Evolutionary conservation across 2,888 invertebrate species (phyloP).

Genomic region (Hedya salicella): DNA sequence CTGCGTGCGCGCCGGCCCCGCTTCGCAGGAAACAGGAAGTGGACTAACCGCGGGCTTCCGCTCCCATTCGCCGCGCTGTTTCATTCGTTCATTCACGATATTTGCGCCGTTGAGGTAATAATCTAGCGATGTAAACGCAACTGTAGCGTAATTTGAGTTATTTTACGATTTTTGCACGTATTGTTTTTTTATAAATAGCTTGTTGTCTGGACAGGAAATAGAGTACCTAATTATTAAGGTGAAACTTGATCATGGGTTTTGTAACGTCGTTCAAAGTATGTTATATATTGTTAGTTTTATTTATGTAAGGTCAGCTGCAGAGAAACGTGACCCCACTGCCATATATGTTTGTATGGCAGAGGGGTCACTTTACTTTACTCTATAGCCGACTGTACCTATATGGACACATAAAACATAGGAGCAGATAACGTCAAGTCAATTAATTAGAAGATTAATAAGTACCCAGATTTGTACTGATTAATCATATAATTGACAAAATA

Average conservation of each 20-base stretch:
- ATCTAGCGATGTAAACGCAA: constrained; percentile 50
- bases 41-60: constrained; percentile 85
- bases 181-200: constrained; percentile 13
- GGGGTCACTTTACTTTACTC: too few species aligned
- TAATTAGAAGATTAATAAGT: too few species aligned
- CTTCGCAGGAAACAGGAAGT: constrained; percentile 85
- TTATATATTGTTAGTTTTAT: too few species aligned
- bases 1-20: constrained; percentile 77
- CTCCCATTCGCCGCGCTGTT: constrained; percentile 81
- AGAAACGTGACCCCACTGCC: too few species aligned
- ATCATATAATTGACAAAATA: too few species aligned
- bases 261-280: neutral
- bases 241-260: constrained; percentile 20
- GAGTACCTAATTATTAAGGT: constrained; percentile 16
- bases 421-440: too few species aligned
- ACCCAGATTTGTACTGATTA: too few species aligned
- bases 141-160: constrained; percentile 27
- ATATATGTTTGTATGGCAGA: too few species aligned
- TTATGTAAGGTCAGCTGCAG: too few species aligned
- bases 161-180: constrained; percentile 20
- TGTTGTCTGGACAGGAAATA: constrained; percentile 21
- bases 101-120: constrained; percentile 71
- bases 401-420: too few species aligned
- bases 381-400: too few species aligned
- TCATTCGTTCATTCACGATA: constrained; percentile 65